A percentile compares a stretch with the other conserved stretches of the same genome.
phyloP scores from a whole-genome alignment of 2,888 invertebrate genomes.

The Cantharis nigra region DNA sequence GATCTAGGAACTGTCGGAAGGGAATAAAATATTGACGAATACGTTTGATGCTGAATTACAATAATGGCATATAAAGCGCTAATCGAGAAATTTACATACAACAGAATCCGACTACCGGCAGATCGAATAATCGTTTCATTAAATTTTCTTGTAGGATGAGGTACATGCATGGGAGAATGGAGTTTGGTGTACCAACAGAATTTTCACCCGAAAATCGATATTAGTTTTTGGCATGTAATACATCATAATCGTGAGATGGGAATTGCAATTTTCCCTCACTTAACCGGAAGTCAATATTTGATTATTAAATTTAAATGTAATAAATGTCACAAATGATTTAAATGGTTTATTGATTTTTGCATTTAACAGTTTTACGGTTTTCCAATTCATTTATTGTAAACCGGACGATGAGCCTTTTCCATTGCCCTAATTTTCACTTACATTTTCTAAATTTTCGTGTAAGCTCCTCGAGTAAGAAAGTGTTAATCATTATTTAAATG shows the following conservation, averaged over 20 bases:
- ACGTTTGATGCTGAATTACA: neutral
- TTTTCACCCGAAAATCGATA: neutral
- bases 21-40: neutral
- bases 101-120: neutral
- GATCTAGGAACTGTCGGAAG: neutral
- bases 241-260: neutral
- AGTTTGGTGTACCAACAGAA: neutral
- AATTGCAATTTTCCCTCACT: neutral
- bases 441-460: neutral
- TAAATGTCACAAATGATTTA: neutral
- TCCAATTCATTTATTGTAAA: neutral
- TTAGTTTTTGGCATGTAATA: neutral
- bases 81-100: neutral
- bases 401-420: neutral
- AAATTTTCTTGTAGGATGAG: neutral
- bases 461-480: slow-evolving; percentile 8
- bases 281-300: neutral
- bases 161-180: neutral
- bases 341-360: neutral
- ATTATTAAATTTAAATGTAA: neutral
- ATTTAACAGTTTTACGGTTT: neutral
- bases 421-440: neutral
- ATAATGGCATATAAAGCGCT: neutral
- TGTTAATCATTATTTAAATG: slow-evolving; percentile 23
- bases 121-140: neutral